Base-by-base conservation (phyloP, 2,797 vertebrate species). In the Xiphorhynchus erythropygius region DNA sequence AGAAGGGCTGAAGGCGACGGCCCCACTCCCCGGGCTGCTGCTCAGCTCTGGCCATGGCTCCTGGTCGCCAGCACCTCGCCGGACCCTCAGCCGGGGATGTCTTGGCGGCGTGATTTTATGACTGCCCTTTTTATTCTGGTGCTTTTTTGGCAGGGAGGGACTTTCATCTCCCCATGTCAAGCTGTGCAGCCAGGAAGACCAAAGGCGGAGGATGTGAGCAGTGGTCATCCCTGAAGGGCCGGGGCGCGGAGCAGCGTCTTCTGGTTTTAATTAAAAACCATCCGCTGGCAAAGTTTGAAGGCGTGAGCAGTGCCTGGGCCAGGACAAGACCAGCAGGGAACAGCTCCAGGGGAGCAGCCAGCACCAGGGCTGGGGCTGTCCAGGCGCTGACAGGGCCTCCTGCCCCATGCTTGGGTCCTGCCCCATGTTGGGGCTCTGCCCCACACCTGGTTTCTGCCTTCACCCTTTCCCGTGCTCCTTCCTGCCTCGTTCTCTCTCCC, bases 221-320 rank as follows among this genome's bases (percentile, higher is more conserved):
- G 78, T 85, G 96, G 96, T 95, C 96, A 97, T 93, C 94, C 87
- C 94, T n/a, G 42, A 89, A 94, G 95, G 96, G 96, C 86, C 3
- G 3, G 56, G 94, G 60, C 6, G 1, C 1, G 0, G 81, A 84
- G 75, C 41, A 52, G n/a, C 22, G 2, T 57, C 94, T 47, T 69
- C 93, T 96, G 96, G 71, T 92, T 96, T 94, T 75, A 95, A 95
- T 97, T 97, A 97, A 96, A 94, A 95, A 19, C 78, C 89, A 75
- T 92, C 89, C 71, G 4, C 89, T 94, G 92, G 93, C 81, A 30
- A 68, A 71, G 82, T 39, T 30, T 4, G 87, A 41, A 73, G 90
- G 89, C 57, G 9, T 52, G 75, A 90, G 87, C 2, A 0, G 71
- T 76, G 92, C 78, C 71, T 42, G 52, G 67, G 70, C 70, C 19